These are phyloP conservation scores for Neoseiulus cucumeris DNA, from an alignment of 1,140 invertebrate species.

Conservation along the genomic window DNA sequence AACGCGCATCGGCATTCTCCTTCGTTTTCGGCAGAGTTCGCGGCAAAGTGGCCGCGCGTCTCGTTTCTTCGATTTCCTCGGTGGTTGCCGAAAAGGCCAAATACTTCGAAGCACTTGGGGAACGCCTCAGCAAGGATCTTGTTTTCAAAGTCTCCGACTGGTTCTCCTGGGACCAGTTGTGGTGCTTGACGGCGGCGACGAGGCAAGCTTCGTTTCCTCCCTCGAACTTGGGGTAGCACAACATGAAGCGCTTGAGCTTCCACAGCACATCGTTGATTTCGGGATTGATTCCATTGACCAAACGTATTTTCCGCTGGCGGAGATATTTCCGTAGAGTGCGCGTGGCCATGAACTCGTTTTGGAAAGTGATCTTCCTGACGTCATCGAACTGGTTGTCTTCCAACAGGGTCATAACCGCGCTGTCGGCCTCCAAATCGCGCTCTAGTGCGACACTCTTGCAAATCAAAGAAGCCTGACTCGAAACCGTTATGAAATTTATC, in stretches of 20 bases:
- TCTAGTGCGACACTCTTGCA: slow-evolving; percentile 5
- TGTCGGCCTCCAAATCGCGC: background rate
- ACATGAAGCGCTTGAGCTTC: slow-evolving; percentile 7
- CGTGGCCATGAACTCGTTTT: background rate
- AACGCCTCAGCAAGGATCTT: background rate
- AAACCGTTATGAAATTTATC: background rate
- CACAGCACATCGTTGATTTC: slow-evolving; percentile 9
- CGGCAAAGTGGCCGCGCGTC: background rate
- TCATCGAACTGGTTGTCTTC: background rate
- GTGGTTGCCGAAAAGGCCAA: background rate
- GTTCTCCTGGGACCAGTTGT: slow-evolving; percentile 10
- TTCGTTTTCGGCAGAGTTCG: background rate
- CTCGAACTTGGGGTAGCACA: background rate
- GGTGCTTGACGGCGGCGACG: background rate
- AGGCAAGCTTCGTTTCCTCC: background rate
- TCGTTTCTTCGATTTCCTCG: background rate
- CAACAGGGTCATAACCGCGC: background rate
- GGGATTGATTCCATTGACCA: background rate
- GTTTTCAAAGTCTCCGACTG: slow-evolving; percentile 6
- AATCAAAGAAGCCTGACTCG: background rate
- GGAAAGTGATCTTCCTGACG: slow-evolving; percentile 3
- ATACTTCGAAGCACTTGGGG: background rate
- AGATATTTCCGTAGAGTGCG: background rate
- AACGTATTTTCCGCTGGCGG: background rate
- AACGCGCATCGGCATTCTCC: background rate